Conservation (phyloP, 2,888 invertebrate genomes). For the Plusia festucae region DNA sequence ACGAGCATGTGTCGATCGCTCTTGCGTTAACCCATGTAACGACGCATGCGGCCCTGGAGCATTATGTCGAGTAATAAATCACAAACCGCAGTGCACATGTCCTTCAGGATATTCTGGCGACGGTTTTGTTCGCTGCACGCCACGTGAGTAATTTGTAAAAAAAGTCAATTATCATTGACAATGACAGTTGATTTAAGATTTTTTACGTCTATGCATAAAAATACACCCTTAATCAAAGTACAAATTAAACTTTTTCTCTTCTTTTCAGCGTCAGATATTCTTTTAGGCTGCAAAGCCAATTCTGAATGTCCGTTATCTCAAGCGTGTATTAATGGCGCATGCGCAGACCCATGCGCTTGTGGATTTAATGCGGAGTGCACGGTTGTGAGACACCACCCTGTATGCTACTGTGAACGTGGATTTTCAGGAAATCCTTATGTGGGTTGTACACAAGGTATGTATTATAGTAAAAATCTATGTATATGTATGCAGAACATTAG, state of each 20-base stretch:
- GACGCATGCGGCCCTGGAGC: constrained; percentile 94
- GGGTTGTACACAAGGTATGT: constrained; percentile 92
- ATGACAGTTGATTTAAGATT: no score
- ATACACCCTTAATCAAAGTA: not conserved
- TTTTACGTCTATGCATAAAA: no score
- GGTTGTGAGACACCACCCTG: constrained; percentile 95
- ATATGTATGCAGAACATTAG: not conserved
- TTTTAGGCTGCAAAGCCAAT: constrained; percentile 92
- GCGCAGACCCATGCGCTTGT: constrained; percentile 95
- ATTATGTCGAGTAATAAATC: constrained; percentile 94
- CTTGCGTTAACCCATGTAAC: constrained; percentile 94
- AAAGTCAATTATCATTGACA: no score
- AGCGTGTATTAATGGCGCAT: constrained; percentile 94
- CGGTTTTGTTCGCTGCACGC: constrained; percentile 92
- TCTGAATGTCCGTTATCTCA: constrained; percentile 95
- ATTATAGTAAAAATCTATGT: not conserved
- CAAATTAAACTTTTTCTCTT: constrained; percentile 14
- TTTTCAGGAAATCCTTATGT: constrained; percentile 96
- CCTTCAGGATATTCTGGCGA: constrained; percentile 94
- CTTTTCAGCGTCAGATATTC: constrained; percentile 88
- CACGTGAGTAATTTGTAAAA: constrained; percentile 91
- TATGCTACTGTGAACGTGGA: constrained; percentile 94
- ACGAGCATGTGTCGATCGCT: constrained; percentile 93
- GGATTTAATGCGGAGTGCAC: constrained; percentile 95
- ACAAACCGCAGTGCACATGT: constrained; percentile 94